phyloP scores from a whole-genome alignment of 1,140 invertebrate species.

The Ceratosolen solmsi region DNA sequence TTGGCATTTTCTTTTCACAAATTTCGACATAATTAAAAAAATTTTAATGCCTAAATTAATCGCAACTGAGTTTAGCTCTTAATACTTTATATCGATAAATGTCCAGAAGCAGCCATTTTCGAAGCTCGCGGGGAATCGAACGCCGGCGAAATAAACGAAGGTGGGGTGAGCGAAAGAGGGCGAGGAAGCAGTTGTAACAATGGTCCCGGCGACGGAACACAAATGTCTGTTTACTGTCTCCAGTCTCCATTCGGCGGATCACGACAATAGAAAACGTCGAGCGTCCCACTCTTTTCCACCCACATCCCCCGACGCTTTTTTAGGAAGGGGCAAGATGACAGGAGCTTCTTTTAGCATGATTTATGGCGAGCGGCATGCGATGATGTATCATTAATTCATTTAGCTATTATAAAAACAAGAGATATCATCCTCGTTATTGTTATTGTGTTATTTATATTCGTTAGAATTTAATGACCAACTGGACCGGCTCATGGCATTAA shows the following conservation, averaged over 20 bases:
- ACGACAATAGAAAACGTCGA: constrained; percentile 62
- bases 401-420: background rate
- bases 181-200: background rate
- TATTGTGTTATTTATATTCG: background rate
- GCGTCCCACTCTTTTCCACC: constrained; percentile 35
- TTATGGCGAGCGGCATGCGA: background rate
- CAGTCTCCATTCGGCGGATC: constrained; percentile 56
- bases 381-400: background rate
- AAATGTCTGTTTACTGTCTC: constrained; percentile 71
- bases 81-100: background rate
- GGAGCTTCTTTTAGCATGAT: constrained; percentile 35
- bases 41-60: background rate
- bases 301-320: background rate
- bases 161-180: background rate
- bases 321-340: constrained; percentile 27
- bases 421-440: background rate
- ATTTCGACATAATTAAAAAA: no score
- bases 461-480: no score
- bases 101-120: background rate
- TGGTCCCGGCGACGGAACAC: constrained; percentile 47
- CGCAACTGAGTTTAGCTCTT: background rate
- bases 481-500: no score
- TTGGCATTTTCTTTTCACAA: no score
- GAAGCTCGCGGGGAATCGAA: background rate
- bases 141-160: background rate